A percentile compares a stretch with the other conserved stretches of the same genome.
These are phyloP conservation scores for Boloria selene DNA, from an alignment of 2,888 invertebrate species.

Conservation along the genomic window DNA sequence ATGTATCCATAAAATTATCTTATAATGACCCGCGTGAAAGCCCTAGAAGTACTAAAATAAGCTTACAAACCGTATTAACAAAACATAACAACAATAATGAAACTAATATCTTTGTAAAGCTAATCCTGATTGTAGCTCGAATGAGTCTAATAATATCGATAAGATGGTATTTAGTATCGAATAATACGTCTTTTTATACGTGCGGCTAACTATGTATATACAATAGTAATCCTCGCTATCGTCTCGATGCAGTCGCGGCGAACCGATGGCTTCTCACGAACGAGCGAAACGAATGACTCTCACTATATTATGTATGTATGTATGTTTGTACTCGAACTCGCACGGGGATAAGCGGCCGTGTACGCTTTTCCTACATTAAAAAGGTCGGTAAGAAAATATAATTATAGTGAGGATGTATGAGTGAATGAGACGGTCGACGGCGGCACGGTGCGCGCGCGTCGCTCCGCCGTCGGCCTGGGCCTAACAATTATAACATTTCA, in stretches of 20 bases:
- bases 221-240: slow-evolving; percentile 72
- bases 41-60: slow-evolving; percentile 69
- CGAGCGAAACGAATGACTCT: slow-evolving; percentile 74
- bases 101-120: slow-evolving; percentile 72
- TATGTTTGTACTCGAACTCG: slow-evolving; percentile 73
- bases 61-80: slow-evolving; percentile 66
- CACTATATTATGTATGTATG: slow-evolving; percentile 70
- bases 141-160: slow-evolving; percentile 80
- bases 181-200: slow-evolving; percentile 70
- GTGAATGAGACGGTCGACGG: slow-evolving; percentile 75
- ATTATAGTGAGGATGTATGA: slow-evolving; percentile 81
- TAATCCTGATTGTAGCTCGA: slow-evolving; percentile 75
- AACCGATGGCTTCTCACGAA: slow-evolving; percentile 82
- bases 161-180: slow-evolving; percentile 77
- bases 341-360: slow-evolving; percentile 79
- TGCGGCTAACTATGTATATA: slow-evolving; percentile 81
- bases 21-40: slow-evolving; percentile 59
- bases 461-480: slow-evolving; percentile 69
- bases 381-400: slow-evolving; percentile 81
- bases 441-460: slow-evolving; percentile 56
- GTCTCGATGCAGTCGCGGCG: slow-evolving; percentile 77
- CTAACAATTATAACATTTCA: slow-evolving; percentile 79
- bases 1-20: slow-evolving; percentile 32
- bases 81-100: slow-evolving; percentile 74
- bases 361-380: slow-evolving; percentile 78